These are phyloP conservation scores for Otus scops DNA, from an alignment of 2,797 vertebrate species.

Conservation along the genomic window DNA sequence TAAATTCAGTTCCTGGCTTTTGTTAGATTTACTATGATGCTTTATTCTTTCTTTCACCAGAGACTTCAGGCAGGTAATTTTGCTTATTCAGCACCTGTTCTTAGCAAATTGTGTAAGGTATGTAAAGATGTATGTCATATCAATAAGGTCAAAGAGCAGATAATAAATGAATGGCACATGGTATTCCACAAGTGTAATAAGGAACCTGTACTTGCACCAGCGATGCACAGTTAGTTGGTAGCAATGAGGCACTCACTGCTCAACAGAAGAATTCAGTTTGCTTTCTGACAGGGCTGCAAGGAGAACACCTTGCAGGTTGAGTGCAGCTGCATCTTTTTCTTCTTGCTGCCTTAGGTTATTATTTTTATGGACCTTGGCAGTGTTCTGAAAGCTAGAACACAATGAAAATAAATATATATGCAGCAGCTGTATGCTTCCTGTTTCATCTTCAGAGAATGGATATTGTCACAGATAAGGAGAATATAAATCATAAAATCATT, in stretches of 20 bases:
- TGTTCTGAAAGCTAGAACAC: constrained; percentile 43
- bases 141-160: neutral
- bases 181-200: neutral
- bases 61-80: neutral
- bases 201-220: neutral
- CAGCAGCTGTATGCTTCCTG: constrained; percentile 1
- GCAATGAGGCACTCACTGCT: neutral
- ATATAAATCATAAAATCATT: constrained; percentile 58
- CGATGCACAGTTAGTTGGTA: neutral
- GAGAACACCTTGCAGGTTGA: neutral
- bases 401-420: constrained; percentile 53
- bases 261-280: neutral
- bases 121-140: neutral
- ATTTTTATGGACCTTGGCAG: neutral
- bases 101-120: neutral
- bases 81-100: neutral
- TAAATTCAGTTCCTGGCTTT: neutral
- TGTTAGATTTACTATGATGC: neutral
- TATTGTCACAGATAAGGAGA: constrained; percentile 55
- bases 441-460: constrained; percentile 62
- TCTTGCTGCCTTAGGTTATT: constrained; percentile 9
- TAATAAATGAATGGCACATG: neutral
- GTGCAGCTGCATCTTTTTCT: neutral
- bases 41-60: neutral
- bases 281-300: neutral